A percentile compares a stretch with the other conserved stretches of the same genome.
Conservation (phyloP, 2,888 invertebrate genomes). For the Hypomecis punctinalis region DNA sequence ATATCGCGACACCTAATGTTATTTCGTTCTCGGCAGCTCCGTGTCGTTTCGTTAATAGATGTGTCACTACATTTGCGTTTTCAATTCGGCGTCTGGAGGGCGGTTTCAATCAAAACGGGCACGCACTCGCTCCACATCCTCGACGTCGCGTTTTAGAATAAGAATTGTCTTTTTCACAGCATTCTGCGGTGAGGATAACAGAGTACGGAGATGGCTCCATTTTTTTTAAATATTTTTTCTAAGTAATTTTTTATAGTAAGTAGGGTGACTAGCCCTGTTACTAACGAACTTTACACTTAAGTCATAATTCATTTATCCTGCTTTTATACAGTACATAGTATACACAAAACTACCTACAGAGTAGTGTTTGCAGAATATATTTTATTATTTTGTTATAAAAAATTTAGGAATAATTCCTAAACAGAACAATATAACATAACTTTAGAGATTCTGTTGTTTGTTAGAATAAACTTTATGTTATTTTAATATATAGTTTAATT, state of each 20-base stretch:
- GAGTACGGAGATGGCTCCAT: conserved; percentile 60
- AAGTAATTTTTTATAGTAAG: too few relatives aligned
- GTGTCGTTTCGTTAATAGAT: conserved; percentile 79
- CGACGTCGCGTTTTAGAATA: conserved; percentile 82
- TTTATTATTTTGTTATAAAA: too few relatives aligned
- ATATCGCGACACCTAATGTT: conserved; percentile 30
- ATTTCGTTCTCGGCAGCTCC: conserved; percentile 68
- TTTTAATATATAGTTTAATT: too few relatives aligned
- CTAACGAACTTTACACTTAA: neutral
- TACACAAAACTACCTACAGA: too few relatives aligned
- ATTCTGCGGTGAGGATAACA: conserved; percentile 60
- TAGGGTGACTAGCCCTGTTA: neutral
- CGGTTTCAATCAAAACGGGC: conserved; percentile 82
- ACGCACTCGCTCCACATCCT: conserved; percentile 83
- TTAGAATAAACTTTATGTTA: too few relatives aligned
- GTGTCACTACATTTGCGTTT: conserved; percentile 83
- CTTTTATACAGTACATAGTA: too few relatives aligned
- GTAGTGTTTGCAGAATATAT: too few relatives aligned
- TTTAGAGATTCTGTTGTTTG: too few relatives aligned
- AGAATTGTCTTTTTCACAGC: conserved; percentile 84
- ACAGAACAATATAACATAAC: too few relatives aligned
- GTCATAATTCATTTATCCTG: too few relatives aligned
- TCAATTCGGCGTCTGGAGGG: conserved; percentile 75
- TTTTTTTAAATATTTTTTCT: neutral
- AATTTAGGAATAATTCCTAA: too few relatives aligned